A percentile compares a stretch with the other conserved stretches of the same genome.
Evolutionary conservation across 1,140 invertebrate species (phyloP).

Genomic region (Diuraphis noxia): DNA sequence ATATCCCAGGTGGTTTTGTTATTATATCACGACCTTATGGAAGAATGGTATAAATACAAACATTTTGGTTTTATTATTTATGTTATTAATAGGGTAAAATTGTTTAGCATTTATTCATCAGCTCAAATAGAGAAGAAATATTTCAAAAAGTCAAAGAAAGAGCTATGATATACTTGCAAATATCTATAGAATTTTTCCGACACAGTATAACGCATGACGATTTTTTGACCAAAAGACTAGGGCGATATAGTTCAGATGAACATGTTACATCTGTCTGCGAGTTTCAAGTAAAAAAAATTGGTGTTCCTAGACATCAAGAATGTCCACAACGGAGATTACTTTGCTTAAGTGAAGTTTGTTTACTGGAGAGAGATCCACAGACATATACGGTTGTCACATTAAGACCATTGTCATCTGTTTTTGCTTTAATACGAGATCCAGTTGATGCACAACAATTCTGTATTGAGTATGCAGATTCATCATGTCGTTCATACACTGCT

Average conservation of each 20-base stretch:
- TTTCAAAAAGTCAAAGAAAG: conserved; percentile 82
- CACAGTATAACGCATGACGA: conserved; percentile 82
- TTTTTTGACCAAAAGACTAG: conserved; percentile 83
- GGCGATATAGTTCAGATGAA: conserved; percentile 89
- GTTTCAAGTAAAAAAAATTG: conserved; percentile 88
- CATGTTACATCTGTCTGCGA: conserved; percentile 89
- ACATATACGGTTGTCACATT: conserved; percentile 91
- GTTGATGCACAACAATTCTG: conserved; percentile 92
- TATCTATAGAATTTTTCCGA: conserved; percentile 80
- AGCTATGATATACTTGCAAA: conserved; percentile 77
- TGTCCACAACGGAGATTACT: conserved; percentile 78
- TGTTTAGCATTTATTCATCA: conserved; percentile 80
- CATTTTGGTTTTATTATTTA: not conserved
- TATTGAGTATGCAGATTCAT: conserved; percentile 93
- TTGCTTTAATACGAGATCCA: conserved; percentile 85
- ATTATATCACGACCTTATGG: conserved; percentile 85
- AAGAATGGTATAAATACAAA: conserved; percentile 64
- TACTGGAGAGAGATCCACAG: conserved; percentile 94
- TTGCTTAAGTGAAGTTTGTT: conserved; percentile 93
- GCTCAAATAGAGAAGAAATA: conserved; percentile 80
- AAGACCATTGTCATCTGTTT: conserved; percentile 85
- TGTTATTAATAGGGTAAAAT: conserved; percentile 46
- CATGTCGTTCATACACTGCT: conserved; percentile 83
- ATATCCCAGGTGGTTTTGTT: conserved; percentile 81
- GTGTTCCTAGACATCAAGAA: conserved; percentile 74